Conservation (phyloP, 1,140 invertebrate species). For the Oncopeltus fasciatus region DNA sequence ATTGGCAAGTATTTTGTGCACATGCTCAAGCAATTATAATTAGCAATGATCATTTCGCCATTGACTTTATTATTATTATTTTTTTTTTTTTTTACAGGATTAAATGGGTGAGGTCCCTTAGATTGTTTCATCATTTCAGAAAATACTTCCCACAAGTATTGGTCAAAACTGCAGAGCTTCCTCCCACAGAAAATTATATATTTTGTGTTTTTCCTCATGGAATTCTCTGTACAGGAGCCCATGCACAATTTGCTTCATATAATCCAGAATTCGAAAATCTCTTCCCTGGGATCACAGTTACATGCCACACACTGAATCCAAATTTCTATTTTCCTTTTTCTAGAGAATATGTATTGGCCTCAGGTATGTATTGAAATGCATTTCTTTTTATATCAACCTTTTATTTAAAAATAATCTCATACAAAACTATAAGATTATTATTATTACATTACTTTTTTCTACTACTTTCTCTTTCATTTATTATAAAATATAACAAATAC, state of each 20-base stretch:
- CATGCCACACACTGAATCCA: constrained; percentile 4
- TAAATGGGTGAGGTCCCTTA: constrained; percentile 1
- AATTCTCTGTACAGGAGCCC: constrained; percentile 57
- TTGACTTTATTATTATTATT: too few relatives aligned
- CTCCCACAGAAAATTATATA: constrained; percentile 66
- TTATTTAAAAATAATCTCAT: background rate
- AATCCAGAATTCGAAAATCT: constrained; percentile 47
- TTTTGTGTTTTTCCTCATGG: constrained; percentile 82
- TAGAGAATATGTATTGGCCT: constrained; percentile 5
- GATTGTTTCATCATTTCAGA: constrained; percentile 52
- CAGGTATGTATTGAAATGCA: constrained; percentile 4
- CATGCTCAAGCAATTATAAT: too few relatives aligned
- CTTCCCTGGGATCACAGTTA: constrained; percentile 54
- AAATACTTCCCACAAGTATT: constrained; percentile 73
- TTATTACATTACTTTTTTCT: background rate
- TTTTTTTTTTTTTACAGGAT: background rate
- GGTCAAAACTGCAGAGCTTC: constrained; percentile 63
- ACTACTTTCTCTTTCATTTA: background rate
- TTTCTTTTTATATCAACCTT: background rate
- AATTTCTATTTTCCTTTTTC: constrained; percentile 16
- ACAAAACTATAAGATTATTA: background rate
- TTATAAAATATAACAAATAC: background rate
- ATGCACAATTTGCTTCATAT: constrained; percentile 64
- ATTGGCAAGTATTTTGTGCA: too few relatives aligned
- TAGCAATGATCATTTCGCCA: too few relatives aligned